Percentiles rank a stretch among this genome's conserved stretches.
These are phyloP conservation scores for Parelbella ahira DNA, from an alignment of 2,888 invertebrate species.

Conservation along the genomic window DNA sequence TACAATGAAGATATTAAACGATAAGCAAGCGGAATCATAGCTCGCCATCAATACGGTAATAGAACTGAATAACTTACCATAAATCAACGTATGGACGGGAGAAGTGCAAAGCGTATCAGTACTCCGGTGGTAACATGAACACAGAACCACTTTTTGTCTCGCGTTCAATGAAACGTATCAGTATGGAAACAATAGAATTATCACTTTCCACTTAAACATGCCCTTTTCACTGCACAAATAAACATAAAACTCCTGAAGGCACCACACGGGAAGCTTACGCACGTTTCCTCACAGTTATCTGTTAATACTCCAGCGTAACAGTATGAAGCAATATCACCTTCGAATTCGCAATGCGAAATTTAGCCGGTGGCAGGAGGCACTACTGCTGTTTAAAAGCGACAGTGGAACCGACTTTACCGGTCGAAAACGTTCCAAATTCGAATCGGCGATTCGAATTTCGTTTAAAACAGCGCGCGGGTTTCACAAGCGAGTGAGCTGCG, in stretches of 20 bases:
- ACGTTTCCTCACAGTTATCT: conserved; percentile 72
- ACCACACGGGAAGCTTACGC: conserved; percentile 64
- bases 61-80: conserved; percentile 54
- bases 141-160: conserved; percentile 65
- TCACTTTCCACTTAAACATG: conserved; percentile 70
- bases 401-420: conserved; percentile 69
- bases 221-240: conserved; percentile 64
- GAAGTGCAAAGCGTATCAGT: conserved; percentile 60
- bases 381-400: conserved; percentile 61
- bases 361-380: conserved; percentile 55
- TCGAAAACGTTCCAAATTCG: conserved; percentile 70
- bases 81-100: conserved; percentile 58
- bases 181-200: conserved; percentile 54
- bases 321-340: conserved; percentile 65
- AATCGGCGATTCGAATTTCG: conserved; percentile 50
- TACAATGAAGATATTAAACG: too few species aligned
- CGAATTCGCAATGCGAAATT: conserved; percentile 70
- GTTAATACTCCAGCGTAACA: conserved; percentile 63
- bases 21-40: too few species aligned
- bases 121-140: conserved; percentile 63
- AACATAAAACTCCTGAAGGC: conserved; percentile 58
- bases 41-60: too few species aligned
- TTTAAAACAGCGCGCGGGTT: conserved; percentile 36
- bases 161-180: conserved; percentile 63
- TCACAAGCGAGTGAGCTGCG: conserved; percentile 70